Evolutionary conservation across 2,113 vertebrate genomes (phyloP).

Genomic region (Xyrauchen texanus): DNA sequence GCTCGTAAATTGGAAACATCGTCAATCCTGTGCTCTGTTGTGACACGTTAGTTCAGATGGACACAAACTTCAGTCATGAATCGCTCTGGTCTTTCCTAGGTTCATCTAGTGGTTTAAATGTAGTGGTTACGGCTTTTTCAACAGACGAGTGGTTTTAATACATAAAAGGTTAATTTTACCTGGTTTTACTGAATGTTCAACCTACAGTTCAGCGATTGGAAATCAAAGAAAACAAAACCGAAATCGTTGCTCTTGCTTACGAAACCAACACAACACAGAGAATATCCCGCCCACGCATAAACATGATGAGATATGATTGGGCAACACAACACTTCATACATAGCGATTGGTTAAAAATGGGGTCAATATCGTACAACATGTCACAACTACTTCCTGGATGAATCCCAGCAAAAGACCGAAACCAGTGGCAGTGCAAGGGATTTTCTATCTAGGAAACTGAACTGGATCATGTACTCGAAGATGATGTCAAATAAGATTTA

Average conservation of each 20-base stretch:
- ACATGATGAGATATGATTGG: slow-evolving; percentile 61
- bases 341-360: slow-evolving; percentile 45
- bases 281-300: slow-evolving; percentile 48
- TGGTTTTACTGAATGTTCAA: slow-evolving; percentile 55
- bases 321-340: background rate
- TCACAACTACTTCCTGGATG: slow-evolving; percentile 41
- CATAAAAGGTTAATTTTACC: slow-evolving; percentile 63
- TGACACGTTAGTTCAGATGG: slow-evolving; percentile 14
- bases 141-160: background rate
- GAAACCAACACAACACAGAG: slow-evolving; percentile 65
- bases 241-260: slow-evolving; percentile 58
- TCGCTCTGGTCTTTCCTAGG: background rate
- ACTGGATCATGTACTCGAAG: background rate
- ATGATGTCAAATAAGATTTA: too few species aligned
- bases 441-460: background rate
- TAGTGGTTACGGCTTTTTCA: background rate
- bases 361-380: slow-evolving; percentile 14
- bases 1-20: background rate
- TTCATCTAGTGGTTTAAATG: slow-evolving; percentile 9
- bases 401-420: slow-evolving; percentile 5
- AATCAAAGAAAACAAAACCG: slow-evolving; percentile 56
- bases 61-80: slow-evolving; percentile 35
- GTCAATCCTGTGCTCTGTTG: background rate
- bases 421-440: background rate
- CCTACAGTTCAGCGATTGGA: slow-evolving; percentile 39